Conservation (phyloP, 2,888 invertebrate genomes). For the Frankliniella intonsa region DNA sequence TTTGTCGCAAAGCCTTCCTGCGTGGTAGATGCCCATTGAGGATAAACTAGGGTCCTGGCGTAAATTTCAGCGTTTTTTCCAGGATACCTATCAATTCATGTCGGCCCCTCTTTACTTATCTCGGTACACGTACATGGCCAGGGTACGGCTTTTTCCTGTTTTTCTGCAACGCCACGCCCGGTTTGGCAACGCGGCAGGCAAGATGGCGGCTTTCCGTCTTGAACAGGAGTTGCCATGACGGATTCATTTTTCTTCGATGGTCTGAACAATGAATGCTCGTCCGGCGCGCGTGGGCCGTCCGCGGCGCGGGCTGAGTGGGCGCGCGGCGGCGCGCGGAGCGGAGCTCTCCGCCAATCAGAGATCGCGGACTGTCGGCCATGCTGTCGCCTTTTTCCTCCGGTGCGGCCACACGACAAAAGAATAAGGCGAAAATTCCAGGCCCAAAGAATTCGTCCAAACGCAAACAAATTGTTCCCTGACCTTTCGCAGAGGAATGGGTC, state of each 20-base stretch:
- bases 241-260: conserved; percentile 13
- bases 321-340: background rate
- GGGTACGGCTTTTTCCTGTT: background rate
- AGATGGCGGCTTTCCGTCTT: background rate
- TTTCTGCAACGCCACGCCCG: background rate
- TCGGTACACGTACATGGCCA: background rate
- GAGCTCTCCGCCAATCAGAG: background rate
- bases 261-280: conserved; percentile 10
- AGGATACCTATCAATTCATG: no score
- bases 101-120: no score
- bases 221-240: background rate
- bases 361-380: background rate
- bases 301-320: background rate
- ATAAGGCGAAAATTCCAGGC: no score
- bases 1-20: no score
- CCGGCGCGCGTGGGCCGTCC: background rate
- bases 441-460: no score
- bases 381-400: background rate
- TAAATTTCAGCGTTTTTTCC: no score
- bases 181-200: background rate
- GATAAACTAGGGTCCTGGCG: no score
- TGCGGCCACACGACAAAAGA: background rate
- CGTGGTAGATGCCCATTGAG: no score
- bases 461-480: no score
- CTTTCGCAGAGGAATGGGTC: no score